A percentile compares a stretch with the other conserved stretches of the same genome.
These are phyloP conservation scores for Donacobius atricapilla DNA, from an alignment of 2,113 vertebrate genomes.

Conservation along the genomic window DNA sequence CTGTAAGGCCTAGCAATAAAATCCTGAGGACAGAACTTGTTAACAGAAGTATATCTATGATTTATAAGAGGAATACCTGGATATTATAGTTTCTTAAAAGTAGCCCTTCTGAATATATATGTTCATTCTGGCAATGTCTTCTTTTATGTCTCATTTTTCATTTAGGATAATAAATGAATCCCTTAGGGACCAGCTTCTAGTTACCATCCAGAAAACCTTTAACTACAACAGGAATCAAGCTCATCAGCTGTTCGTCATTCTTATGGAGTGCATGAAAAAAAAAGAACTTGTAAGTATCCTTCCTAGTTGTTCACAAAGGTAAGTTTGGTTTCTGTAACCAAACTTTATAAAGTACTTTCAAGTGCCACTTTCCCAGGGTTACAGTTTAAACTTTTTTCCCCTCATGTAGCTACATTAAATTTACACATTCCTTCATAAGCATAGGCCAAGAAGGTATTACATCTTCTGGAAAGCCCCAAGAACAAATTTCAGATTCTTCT, in stretches of 20 bases:
- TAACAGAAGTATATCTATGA: not conserved
- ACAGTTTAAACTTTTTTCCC: not conserved
- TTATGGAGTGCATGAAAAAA: conserved; percentile 98
- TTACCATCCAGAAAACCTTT: conserved; percentile 98
- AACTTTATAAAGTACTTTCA: not conserved
- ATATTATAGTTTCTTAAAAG: not conserved
- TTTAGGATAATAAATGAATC: conserved; percentile 87
- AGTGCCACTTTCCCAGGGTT: not conserved
- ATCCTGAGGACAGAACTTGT: not conserved
- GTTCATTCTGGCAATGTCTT: not conserved
- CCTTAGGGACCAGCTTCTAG: conserved; percentile 90
- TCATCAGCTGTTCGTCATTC: conserved; percentile 87
- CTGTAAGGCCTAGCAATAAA: not conserved
- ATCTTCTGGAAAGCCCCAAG: not conserved
- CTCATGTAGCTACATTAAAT: not conserved
- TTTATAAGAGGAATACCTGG: not conserved
- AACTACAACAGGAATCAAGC: conserved; percentile 91
- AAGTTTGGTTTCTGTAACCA: not conserved
- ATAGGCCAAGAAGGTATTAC: not conserved
- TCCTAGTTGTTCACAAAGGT: not conserved
- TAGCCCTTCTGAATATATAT: not conserved
- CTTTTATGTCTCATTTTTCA: conserved; percentile 12
- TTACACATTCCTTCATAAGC: not conserved
- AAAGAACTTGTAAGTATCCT: conserved; percentile 90
- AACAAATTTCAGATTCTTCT: not conserved